A percentile compares a stretch with the other conserved stretches of the same genome.
These are phyloP conservation scores for Cynoglossus semilaevis DNA, from an alignment of 2,113 vertebrate species.

Conservation along the genomic window DNA sequence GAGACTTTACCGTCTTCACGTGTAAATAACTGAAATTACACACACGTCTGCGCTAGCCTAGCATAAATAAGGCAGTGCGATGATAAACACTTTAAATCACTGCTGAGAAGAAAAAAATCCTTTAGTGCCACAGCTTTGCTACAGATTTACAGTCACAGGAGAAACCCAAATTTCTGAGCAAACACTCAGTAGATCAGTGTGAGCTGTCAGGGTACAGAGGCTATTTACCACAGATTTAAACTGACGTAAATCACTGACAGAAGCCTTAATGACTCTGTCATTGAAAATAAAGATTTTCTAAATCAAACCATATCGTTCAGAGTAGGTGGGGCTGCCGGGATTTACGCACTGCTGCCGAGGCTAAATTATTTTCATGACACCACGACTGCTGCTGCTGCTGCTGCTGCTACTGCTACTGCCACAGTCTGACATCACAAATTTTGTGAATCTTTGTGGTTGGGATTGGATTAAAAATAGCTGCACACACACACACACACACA, in stretches of 20 bases:
- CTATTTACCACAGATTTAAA: not conserved
- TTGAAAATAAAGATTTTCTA: not conserved
- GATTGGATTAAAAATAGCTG: constrained; percentile 47
- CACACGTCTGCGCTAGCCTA: too few relatives aligned
- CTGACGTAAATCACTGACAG: not conserved
- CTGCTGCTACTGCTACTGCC: constrained; percentile 3
- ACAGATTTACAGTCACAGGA: too few relatives aligned
- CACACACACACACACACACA: constrained; percentile 14
- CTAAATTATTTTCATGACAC: too few relatives aligned
- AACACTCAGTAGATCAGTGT: not conserved
- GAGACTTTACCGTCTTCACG: too few relatives aligned
- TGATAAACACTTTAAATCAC: too few relatives aligned
- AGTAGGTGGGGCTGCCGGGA: not conserved
- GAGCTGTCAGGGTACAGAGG: not conserved
- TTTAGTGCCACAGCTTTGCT: too few relatives aligned
- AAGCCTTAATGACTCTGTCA: not conserved
- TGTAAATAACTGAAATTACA: too few relatives aligned
- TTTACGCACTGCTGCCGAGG: not conserved
- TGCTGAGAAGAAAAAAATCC: too few relatives aligned
- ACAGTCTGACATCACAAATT: constrained; percentile 32
- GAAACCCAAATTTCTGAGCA: too few relatives aligned
- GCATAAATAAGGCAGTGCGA: too few relatives aligned
- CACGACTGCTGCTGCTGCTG: not conserved
- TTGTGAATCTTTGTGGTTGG: constrained; percentile 41
- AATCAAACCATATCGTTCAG: too few relatives aligned